These are phyloP conservation scores for Thereva unica DNA, from an alignment of 2,888 invertebrate genomes.

Conservation along the genomic window DNA sequence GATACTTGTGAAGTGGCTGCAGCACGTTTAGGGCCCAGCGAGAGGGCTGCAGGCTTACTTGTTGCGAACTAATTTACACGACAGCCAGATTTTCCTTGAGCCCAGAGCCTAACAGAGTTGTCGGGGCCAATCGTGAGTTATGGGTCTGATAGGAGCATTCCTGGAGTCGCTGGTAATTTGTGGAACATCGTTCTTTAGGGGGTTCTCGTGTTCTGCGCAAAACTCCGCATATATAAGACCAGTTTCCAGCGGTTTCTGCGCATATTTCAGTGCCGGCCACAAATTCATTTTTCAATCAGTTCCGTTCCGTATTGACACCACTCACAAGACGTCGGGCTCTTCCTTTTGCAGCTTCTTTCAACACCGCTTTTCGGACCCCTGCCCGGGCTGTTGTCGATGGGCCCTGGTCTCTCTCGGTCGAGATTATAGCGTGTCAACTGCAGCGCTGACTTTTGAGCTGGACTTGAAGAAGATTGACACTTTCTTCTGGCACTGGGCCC, in stretches of 20 bases:
- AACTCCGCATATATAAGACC: too few species aligned
- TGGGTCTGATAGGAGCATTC: slow-evolving; percentile 11
- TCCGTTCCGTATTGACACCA: too few species aligned
- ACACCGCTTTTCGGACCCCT: neutral
- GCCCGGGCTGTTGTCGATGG: slow-evolving; percentile 1
- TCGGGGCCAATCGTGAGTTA: slow-evolving; percentile 25
- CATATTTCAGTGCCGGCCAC: too few species aligned
- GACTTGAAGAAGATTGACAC: slow-evolving; percentile 41
- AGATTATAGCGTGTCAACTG: slow-evolving; percentile 31
- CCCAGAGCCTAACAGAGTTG: slow-evolving; percentile 22
- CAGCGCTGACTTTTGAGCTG: slow-evolving; percentile 22
- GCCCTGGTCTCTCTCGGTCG: neutral
- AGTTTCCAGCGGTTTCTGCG: too few species aligned
- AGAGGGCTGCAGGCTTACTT: slow-evolving; percentile 35
- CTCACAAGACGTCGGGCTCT: too few species aligned
- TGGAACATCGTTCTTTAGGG: neutral
- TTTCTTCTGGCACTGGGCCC: slow-evolving; percentile 42
- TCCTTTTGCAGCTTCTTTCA: neutral
- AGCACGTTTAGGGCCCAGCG: slow-evolving; percentile 21
- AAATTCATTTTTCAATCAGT: too few species aligned
- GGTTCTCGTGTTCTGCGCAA: too few species aligned
- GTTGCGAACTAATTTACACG: slow-evolving; percentile 40
- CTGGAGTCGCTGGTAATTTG: neutral
- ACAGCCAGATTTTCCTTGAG: slow-evolving; percentile 15
- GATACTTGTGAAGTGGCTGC: slow-evolving; percentile 17